Evolutionary conservation across 2,113 vertebrate species (phyloP).

Genomic region (Tylochromis polylepis): DNA sequence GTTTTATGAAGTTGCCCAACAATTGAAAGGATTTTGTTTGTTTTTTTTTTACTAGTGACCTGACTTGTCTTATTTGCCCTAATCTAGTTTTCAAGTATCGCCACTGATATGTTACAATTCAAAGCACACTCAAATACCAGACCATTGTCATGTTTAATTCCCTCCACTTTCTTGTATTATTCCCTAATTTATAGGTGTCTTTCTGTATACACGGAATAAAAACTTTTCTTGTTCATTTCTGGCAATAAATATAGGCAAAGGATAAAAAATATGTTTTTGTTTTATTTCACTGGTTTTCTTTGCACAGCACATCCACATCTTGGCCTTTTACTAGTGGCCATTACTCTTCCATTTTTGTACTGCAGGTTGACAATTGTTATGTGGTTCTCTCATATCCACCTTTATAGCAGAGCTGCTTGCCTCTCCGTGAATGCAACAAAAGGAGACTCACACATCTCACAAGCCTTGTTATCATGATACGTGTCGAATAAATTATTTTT

Average conservation of each 20-base stretch:
- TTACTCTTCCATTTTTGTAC: slow-evolving; percentile 4
- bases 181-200: not conserved
- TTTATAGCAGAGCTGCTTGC: slow-evolving; percentile 4
- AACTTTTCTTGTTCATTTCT: not conserved
- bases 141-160: not conserved
- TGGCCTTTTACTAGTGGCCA: not conserved
- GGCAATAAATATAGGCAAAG: not conserved
- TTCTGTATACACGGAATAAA: not conserved
- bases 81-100: not conserved
- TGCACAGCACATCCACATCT: not conserved
- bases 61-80: not conserved
- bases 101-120: not conserved
- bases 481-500: slow-evolving; percentile 56
- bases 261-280: not conserved
- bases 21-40: not conserved
- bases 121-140: not conserved
- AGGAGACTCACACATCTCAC: slow-evolving; percentile 28
- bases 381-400: slow-evolving; percentile 1
- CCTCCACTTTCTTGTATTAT: not conserved
- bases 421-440: slow-evolving; percentile 27
- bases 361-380: slow-evolving; percentile 17
- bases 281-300: not conserved
- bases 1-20: not conserved
- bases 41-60: not conserved
- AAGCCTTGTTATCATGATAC: slow-evolving; percentile 52